Percentiles rank a stretch among this genome's conserved stretches.
These are phyloP conservation scores for Hymenochirus boettgeri DNA, from an alignment of 2,113 vertebrate genomes.

Conservation along the genomic window DNA sequence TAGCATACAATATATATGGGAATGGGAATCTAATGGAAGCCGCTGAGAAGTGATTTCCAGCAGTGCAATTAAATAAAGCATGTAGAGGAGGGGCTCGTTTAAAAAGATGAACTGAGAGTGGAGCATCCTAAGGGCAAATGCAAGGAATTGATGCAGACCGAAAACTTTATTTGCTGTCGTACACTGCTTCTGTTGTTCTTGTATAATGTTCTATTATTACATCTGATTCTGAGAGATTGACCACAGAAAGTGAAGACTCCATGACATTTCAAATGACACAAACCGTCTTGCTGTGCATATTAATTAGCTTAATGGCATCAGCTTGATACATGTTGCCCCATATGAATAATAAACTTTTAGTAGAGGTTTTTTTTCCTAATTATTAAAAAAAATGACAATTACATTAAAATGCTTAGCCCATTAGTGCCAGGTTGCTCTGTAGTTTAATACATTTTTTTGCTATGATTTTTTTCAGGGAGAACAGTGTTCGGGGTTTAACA, in stretches of 20 bases:
- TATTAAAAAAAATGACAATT: conserved; percentile 64
- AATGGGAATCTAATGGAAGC: conserved; percentile 28
- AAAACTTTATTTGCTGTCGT: too few relatives aligned
- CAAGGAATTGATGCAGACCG: too few relatives aligned
- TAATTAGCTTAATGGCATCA: neutral
- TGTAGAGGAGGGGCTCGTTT: neutral
- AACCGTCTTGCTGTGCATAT: neutral
- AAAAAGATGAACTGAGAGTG: neutral
- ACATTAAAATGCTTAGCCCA: conserved; percentile 87
- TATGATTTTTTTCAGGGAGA: conserved; percentile 99
- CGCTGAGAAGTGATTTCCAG: conserved; percentile 41
- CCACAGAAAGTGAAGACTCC: neutral
- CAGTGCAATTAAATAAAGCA: neutral
- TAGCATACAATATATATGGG: neutral
- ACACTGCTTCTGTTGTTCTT: too few relatives aligned
- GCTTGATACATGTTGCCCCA: conserved; percentile 8
- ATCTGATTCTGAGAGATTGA: neutral
- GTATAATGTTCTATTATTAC: too few relatives aligned
- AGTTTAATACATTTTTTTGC: conserved; percentile 99
- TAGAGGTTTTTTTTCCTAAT: conserved; percentile 68
- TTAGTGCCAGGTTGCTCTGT: conserved; percentile 98
- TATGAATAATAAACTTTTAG: neutral
- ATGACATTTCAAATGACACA: conserved; percentile 4
- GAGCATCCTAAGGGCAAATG: neutral
- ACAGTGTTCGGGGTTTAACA: conserved; percentile 99